Conservation (phyloP, 1,140 invertebrate species). For the Adoxophyes honmai region DNA sequence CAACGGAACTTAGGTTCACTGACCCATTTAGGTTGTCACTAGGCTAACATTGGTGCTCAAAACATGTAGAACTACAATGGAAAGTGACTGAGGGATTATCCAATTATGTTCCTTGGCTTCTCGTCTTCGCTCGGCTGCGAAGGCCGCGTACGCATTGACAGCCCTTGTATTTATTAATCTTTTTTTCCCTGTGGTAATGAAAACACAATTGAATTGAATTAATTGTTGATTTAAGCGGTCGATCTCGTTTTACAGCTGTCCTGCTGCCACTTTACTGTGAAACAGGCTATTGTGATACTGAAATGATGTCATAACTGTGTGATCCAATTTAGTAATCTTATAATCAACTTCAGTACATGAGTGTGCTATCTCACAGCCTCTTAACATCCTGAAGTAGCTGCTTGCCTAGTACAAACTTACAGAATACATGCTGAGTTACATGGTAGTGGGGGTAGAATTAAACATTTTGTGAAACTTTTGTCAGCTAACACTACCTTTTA, state of each 20-base stretch:
- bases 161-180: background rate
- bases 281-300: background rate
- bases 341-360: background rate
- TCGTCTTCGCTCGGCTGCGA: constrained; percentile 39
- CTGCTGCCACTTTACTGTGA: background rate
- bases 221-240: background rate
- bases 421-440: too few relatives aligned
- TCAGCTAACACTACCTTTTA: too few relatives aligned
- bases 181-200: background rate
- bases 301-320: constrained; percentile 10
- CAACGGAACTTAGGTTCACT: constrained; percentile 45
- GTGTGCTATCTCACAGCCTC: background rate
- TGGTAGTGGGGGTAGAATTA: too few relatives aligned
- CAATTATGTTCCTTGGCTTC: constrained; percentile 73
- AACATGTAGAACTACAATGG: constrained; percentile 50
- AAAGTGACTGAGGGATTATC: constrained; percentile 62
- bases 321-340: background rate
- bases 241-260: background rate
- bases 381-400: background rate
- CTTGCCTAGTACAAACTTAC: too few relatives aligned
- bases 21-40: constrained; percentile 53
- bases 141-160: constrained; percentile 34
- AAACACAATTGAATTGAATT: background rate
- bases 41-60: constrained; percentile 38
- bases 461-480: too few relatives aligned